Evolutionary conservation across 2,113 vertebrate species (phyloP).

Genomic region (Cynocephalus volans): DNA sequence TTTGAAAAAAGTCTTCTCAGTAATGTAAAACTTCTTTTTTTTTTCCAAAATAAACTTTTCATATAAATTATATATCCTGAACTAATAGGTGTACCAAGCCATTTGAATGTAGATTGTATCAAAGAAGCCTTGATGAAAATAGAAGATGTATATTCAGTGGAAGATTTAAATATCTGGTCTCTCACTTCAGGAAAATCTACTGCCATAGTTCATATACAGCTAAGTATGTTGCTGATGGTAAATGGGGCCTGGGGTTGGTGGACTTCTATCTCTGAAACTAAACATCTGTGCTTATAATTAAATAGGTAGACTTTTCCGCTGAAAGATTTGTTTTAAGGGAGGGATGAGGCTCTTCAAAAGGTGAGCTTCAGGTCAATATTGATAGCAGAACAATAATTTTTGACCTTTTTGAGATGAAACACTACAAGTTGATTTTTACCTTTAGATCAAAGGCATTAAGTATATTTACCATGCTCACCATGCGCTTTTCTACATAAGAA

Average conservation of each 20-base stretch:
- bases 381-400: background rate
- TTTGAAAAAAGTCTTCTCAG: background rate
- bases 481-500: slow-evolving; percentile 39
- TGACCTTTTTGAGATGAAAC: background rate
- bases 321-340: slow-evolving; percentile 61
- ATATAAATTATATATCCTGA: slow-evolving; percentile 64
- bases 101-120: slow-evolving; percentile 94
- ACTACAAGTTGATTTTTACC: background rate
- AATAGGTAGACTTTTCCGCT: slow-evolving; percentile 13
- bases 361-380: background rate
- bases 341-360: slow-evolving; percentile 2
- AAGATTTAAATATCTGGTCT: slow-evolving; percentile 98
- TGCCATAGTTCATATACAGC: slow-evolving; percentile 95
- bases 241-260: background rate
- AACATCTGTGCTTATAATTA: slow-evolving; percentile 31
- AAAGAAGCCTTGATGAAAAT: slow-evolving; percentile 96
- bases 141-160: slow-evolving; percentile 95
- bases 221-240: slow-evolving; percentile 91
- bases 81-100: slow-evolving; percentile 93
- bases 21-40: slow-evolving; percentile 57
- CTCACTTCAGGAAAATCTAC: slow-evolving; percentile 95
- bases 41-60: slow-evolving; percentile 50
- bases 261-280: background rate
- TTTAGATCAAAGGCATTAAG: slow-evolving; percentile 45
- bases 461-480: background rate